Base-by-base conservation (phyloP, 2,888 invertebrate species). In the Hesperia comma region DNA sequence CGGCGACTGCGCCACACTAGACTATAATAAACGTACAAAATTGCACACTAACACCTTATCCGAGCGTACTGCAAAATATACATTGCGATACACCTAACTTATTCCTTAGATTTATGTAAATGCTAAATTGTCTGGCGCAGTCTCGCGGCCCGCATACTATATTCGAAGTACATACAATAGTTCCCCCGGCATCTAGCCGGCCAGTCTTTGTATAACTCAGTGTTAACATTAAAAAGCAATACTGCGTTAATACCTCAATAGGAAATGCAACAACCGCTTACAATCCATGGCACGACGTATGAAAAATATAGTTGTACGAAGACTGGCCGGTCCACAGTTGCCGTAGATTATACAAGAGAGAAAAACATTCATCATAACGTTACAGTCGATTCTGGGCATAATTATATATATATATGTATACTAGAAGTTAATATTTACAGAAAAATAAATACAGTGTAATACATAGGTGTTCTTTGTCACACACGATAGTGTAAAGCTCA, bases 311-410 rank as follows among this genome's bases (percentile, higher is more conserved):
- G 26, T 32, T 2, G 5, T 5, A 7, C n/a, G n/a, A n/a, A 26
- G 32, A n/a, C 53, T 6, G 32, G 32, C 32, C 26, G 53, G 6
- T 4, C 32, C 17, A 32, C 51, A 2, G 3, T 33, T 41, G 41
- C 57, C 15, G 40, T 15, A 32, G 26, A 40, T 40, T 37, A 17
- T 26, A 57, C 37, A 46, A 51, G 21, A 57, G 55, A 63, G 53
- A 61, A 63, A 67, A 69, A 68, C 67, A 70, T 69, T 67, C 71
- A 70, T 69, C 68, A 62, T 67, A 70, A 73, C 71, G 72, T 74
- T 69, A 75, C 67, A 71, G 74, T 78, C 79, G 61, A 71, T 60
- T 63, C 64, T 57, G 55, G 62, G 55, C 66, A 49, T 61, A 67
- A 68, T n/a, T n/a, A n/a, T n/a, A n/a, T n/a, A n/a, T n/a, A n/a